A percentile compares a stretch with the other conserved stretches of the same genome.
Evolutionary conservation across 92 coral and sea anemone species (phyloP).

Genomic region (Siderastrea siderea): DNA sequence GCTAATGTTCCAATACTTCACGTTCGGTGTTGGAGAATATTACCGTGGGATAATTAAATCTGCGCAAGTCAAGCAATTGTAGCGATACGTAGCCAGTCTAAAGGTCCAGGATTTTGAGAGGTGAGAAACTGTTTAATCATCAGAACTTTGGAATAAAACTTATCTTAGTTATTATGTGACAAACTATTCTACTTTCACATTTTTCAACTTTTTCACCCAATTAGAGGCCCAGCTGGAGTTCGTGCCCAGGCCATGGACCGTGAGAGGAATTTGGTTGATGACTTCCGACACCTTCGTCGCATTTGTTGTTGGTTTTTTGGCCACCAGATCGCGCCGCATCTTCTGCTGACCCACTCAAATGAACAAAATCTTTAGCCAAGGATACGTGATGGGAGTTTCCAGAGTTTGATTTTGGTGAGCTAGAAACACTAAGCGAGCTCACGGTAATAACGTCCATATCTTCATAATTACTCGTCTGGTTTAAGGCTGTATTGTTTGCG

Average conservation of each 20-base stretch:
- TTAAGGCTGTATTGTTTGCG: not conserved
- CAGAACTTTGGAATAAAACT: not conserved
- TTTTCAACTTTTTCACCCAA: not conserved
- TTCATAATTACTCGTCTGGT: not conserved
- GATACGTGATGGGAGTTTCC: not conserved
- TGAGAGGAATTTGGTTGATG: conserved; percentile 94
- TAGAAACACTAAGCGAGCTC: not conserved
- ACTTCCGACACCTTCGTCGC: conserved; percentile 41
- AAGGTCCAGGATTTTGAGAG: conserved; percentile 81
- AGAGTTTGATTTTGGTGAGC: conserved; percentile 2
- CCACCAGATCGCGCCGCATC: not conserved
- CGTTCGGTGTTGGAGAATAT: conserved; percentile 95
- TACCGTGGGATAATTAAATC: conserved; percentile 87
- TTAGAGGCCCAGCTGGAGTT: conserved; percentile 95
- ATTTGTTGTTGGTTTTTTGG: not conserved
- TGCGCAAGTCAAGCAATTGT: conserved; percentile 94
- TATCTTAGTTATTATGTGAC: not conserved
- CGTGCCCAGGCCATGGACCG: conserved; percentile 98
- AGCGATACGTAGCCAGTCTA: conserved; percentile 89
- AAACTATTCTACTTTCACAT: not conserved
- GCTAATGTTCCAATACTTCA: conserved; percentile 79
- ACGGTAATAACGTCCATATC: not conserved
- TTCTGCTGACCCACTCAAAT: not conserved
- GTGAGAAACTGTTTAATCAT: conserved; percentile 43
- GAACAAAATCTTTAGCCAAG: not conserved